Conservation (phyloP, 2,113 vertebrate genomes). For the Daboia siamensis region DNA sequence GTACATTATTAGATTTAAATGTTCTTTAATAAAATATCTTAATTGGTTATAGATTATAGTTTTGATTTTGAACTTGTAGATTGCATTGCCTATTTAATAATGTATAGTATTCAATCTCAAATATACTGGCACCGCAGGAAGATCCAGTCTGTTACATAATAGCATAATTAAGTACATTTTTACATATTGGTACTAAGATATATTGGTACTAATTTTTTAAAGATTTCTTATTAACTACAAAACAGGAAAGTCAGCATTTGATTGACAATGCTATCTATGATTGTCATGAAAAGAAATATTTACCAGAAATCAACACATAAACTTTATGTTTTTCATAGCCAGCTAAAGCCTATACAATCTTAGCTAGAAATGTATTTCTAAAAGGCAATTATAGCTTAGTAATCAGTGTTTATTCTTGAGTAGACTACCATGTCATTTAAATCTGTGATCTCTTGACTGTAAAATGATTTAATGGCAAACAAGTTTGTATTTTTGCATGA, state of each 20-base stretch:
- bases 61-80: not conserved
- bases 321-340: constrained; percentile 40
- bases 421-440: constrained; percentile 28
- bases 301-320: constrained; percentile 42
- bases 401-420: constrained; percentile 41
- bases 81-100: not conserved
- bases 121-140: not conserved
- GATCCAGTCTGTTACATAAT: not conserved
- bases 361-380: constrained; percentile 48
- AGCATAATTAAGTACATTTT: constrained; percentile 26
- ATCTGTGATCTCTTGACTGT: constrained; percentile 20
- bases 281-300: constrained; percentile 30
- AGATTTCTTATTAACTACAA: constrained; percentile 26
- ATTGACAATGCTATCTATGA: constrained; percentile 44
- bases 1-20: not conserved
- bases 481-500: not conserved
- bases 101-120: not conserved
- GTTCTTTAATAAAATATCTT: not conserved
- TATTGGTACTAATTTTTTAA: constrained; percentile 10
- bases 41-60: not conserved
- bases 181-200: not conserved
- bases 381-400: constrained; percentile 46
- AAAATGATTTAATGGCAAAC: constrained; percentile 17
- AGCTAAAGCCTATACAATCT: constrained; percentile 52
- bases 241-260: constrained; percentile 37